These are phyloP conservation scores for Callosobruchus maculatus DNA, from an alignment of 2,888 invertebrate species.

Conservation along the genomic window DNA sequence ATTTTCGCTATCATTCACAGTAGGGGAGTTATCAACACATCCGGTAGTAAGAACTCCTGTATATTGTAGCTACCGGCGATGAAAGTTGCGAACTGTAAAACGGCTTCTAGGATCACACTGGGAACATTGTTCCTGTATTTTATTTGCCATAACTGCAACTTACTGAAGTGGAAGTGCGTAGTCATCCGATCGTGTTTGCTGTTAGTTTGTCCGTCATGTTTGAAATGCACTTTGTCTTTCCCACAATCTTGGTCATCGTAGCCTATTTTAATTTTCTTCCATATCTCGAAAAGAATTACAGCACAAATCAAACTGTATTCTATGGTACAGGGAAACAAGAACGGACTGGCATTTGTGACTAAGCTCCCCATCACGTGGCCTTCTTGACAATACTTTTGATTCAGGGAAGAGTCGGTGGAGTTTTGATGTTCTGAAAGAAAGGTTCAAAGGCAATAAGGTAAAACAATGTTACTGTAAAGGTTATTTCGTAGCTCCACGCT, in stretches of 20 bases:
- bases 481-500: too few relatives aligned
- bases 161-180: constrained; percentile 28
- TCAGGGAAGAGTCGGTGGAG: constrained; percentile 8
- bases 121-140: too few relatives aligned
- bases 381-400: constrained; percentile 30
- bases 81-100: too few relatives aligned
- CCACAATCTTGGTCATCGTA: constrained; percentile 7
- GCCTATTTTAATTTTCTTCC: constrained; percentile 60
- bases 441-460: not conserved
- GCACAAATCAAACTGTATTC: constrained; percentile 97
- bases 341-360: constrained; percentile 47
- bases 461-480: too few relatives aligned
- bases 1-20: too few relatives aligned
- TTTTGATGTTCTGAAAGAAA: constrained; percentile 15
- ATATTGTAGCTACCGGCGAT: too few relatives aligned
- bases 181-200: constrained; percentile 13
- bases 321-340: constrained; percentile 91
- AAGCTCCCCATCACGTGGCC: constrained; percentile 78
- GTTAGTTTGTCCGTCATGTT: constrained; percentile 5
- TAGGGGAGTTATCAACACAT: too few relatives aligned
- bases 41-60: too few relatives aligned
- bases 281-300: constrained; percentile 94
- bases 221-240: constrained; percentile 9
- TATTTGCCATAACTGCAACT: constrained; percentile 6
- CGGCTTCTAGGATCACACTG: too few relatives aligned